phyloP scores from a whole-genome alignment of 2,888 invertebrate species.

The Drosophila hamatofila region DNA sequence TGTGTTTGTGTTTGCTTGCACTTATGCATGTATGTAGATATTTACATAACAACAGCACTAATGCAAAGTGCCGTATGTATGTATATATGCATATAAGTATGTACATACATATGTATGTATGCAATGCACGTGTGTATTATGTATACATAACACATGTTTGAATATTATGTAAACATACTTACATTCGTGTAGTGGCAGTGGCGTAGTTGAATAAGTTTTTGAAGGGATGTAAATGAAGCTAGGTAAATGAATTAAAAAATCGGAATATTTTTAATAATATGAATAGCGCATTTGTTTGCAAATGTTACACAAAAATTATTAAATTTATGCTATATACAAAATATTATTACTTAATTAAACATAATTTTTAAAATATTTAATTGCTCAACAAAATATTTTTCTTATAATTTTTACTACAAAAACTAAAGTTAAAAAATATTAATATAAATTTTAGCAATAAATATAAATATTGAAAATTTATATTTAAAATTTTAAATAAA shows the following conservation, averaged over 20 bases:
- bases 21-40: conserved; percentile 13
- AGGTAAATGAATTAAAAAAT: neutral
- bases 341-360: no score
- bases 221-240: neutral
- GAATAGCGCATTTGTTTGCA: no score
- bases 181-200: conserved; percentile 29
- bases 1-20: neutral
- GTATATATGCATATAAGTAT: neutral
- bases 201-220: conserved; percentile 8
- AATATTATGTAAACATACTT: conserved; percentile 34
- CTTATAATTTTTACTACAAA: no score
- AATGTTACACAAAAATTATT: no score
- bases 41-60: conserved; percentile 37
- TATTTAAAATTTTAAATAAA: no score
- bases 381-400: no score
- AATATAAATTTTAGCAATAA: no score
- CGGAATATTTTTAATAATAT: no score
- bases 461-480: no score
- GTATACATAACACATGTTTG: conserved; percentile 37
- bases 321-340: no score
- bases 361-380: no score
- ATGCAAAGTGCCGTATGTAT: neutral
- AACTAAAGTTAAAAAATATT: no score
- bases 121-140: conserved; percentile 27
- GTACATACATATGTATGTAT: neutral